Percentiles rank a stretch among this genome's conserved stretches.
Evolutionary conservation across 2,888 invertebrate species (phyloP).

Genomic region (Temnothorax unifasciatus): DNA sequence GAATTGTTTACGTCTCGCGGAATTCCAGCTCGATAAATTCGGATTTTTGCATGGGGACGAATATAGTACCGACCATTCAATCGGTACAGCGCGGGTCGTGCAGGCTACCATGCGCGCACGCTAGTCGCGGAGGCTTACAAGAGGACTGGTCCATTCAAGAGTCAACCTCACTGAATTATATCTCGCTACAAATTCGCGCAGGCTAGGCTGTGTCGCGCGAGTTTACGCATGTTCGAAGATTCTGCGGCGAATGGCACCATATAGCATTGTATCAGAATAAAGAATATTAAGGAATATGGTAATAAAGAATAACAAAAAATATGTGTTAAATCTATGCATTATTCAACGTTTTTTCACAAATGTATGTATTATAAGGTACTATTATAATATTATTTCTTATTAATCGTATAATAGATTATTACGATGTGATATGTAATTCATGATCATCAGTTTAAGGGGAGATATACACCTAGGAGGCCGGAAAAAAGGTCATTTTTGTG

Average conservation of each 20-base stretch:
- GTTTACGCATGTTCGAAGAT: constrained; percentile 62
- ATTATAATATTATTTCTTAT: constrained; percentile 10
- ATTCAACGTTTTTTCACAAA: not conserved
- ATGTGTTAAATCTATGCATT: too few species aligned
- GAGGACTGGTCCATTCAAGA: constrained; percentile 79
- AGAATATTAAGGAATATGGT: too few species aligned
- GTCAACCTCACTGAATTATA: constrained; percentile 79
- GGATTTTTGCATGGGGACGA: constrained; percentile 76
- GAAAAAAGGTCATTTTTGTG: too few species aligned
- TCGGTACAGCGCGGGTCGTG: constrained; percentile 66
- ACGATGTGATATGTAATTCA: constrained; percentile 52
- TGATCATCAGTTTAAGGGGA: constrained; percentile 72
- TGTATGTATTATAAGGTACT: not conserved
- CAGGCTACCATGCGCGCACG: constrained; percentile 42
- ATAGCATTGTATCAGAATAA: not conserved
- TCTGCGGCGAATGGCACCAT: constrained; percentile 32
- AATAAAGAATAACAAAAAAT: too few species aligned
- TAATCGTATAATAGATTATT: not conserved
- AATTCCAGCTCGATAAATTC: constrained; percentile 78
- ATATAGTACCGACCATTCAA: constrained; percentile 80
- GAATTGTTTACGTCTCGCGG: constrained; percentile 76
- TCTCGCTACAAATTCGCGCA: constrained; percentile 73
- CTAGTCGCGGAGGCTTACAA: constrained; percentile 69
- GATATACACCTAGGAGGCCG: too few species aligned
- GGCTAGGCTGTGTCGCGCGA: constrained; percentile 52